phyloP scores from a whole-genome alignment of 1,140 invertebrate species.

The Piezodorus guildinii region DNA sequence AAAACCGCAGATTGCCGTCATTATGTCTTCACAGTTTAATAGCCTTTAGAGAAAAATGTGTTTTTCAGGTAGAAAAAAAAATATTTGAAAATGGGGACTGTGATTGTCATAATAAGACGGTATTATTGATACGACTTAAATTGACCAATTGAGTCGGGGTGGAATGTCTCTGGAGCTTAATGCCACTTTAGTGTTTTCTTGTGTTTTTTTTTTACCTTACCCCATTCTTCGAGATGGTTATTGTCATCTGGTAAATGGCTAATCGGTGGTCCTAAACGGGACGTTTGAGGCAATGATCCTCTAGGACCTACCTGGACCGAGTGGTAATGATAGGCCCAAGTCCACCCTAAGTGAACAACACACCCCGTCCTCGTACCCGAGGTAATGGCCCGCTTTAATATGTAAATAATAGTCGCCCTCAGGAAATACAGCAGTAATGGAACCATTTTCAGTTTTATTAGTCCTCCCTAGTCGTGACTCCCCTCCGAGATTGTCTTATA shows the following conservation, averaged over 20 bases:
- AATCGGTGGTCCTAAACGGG: constrained; percentile 11
- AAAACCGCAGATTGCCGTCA: not conserved
- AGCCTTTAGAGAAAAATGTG: not conserved
- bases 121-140: constrained; percentile 14
- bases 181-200: not conserved
- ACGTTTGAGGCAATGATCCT: constrained; percentile 5
- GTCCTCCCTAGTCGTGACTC: too few relatives aligned
- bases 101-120: constrained; percentile 9
- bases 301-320: not conserved
- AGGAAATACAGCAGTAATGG: too few relatives aligned
- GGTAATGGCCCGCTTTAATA: too few relatives aligned
- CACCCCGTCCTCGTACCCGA: too few relatives aligned
- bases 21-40: not conserved
- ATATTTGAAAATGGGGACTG: constrained; percentile 2
- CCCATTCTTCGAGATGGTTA: not conserved
- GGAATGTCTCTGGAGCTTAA: not conserved
- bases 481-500: too few relatives aligned
- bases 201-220: not conserved
- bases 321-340: too few relatives aligned
- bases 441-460: too few relatives aligned
- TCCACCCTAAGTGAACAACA: too few relatives aligned
- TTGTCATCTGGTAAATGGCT: constrained; percentile 15
- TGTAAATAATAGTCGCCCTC: too few relatives aligned
- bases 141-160: not conserved
- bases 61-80: not conserved